phyloP scores from a whole-genome alignment of 1,140 invertebrate genomes.

The Drosophila virilis region DNA sequence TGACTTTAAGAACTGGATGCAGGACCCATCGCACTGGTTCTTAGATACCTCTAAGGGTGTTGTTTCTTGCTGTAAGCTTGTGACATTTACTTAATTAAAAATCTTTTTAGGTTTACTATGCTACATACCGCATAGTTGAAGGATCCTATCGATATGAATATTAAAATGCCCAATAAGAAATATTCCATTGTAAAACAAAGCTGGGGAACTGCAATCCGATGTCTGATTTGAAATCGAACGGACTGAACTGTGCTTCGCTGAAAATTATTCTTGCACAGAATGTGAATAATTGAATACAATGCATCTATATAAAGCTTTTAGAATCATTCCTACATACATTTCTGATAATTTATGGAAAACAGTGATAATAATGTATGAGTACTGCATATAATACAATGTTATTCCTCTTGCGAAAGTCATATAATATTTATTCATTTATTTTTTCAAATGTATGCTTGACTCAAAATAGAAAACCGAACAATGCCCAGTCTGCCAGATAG shows the following conservation, averaged over 20 bases:
- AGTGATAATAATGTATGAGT: too few species aligned
- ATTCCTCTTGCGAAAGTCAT: too few species aligned
- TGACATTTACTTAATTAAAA: too few species aligned
- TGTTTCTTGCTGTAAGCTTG: background rate
- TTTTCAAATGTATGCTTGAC: too few species aligned
- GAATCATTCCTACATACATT: too few species aligned
- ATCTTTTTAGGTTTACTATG: background rate
- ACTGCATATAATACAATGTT: too few species aligned
- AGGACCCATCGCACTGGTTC: constrained; percentile 18
- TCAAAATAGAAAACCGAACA: too few species aligned
- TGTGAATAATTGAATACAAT: background rate
- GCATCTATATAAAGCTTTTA: background rate
- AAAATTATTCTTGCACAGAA: background rate
- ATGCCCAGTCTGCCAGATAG: too few species aligned
- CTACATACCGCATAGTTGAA: background rate
- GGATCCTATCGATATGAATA: background rate
- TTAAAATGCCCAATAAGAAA: background rate
- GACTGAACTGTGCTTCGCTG: background rate
- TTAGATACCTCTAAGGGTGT: background rate
- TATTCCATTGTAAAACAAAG: background rate
- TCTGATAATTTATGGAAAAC: too few species aligned
- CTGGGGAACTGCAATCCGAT: background rate
- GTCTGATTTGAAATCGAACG: background rate
- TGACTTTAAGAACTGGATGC: constrained; percentile 18
- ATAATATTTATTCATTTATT: too few species aligned